Conservation (phyloP, 2,113 vertebrate genomes). For the Ivindomyrus marchei region DNA sequence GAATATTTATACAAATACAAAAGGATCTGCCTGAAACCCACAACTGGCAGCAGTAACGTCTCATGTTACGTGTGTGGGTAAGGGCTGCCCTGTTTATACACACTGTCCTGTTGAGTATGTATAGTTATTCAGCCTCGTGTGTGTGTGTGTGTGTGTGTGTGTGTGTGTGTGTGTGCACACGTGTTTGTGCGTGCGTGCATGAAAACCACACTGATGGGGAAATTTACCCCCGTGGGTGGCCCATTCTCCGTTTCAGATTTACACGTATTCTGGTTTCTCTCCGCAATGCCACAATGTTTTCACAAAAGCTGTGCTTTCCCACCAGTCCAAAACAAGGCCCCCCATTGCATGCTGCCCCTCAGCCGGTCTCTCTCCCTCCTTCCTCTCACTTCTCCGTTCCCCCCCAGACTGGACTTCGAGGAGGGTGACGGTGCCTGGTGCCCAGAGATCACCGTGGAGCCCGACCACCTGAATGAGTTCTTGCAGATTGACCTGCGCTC, state of each 20-base stretch:
- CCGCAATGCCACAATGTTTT: conserved; percentile 35
- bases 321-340: conserved; percentile 39
- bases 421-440: conserved; percentile 96
- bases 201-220: conserved; percentile 8
- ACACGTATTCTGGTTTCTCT: conserved; percentile 40
- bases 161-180: rapidly evolving
- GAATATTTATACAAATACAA: background rate
- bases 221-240: conserved; percentile 45
- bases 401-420: conserved; percentile 77
- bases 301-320: conserved; percentile 27
- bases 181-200: background rate
- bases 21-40: background rate
- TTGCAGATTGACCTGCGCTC: conserved; percentile 85
- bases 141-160: too few relatives aligned
- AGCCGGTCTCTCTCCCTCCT: background rate
- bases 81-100: background rate
- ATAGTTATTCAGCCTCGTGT: conserved; percentile 5
- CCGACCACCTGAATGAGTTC: conserved; percentile 86
- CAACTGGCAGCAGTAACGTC: background rate
- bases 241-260: conserved; percentile 37
- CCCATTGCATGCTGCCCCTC: conserved; percentile 24
- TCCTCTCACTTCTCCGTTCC: background rate
- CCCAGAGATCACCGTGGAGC: conserved; percentile 77
- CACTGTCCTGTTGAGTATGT: background rate
- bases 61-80: background rate